These are phyloP conservation scores for Drosophila repletoides DNA, from an alignment of 1,140 invertebrate genomes.

Conservation along the genomic window DNA sequence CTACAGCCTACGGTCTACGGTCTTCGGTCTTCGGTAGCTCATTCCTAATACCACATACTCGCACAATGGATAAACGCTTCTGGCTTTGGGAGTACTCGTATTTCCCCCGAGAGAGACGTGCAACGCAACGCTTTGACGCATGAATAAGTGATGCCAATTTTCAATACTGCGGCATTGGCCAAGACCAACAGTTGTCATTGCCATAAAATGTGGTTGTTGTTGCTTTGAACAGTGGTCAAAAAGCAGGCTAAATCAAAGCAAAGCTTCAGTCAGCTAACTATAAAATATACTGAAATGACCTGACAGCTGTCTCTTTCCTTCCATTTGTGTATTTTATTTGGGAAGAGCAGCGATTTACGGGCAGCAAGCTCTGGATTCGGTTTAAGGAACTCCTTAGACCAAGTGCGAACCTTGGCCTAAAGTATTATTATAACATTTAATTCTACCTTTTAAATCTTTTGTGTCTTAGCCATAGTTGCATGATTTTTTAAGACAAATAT, in stretches of 20 bases:
- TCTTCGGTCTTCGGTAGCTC: not conserved
- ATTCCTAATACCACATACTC: conserved; percentile 1
- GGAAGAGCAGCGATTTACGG: too few species aligned
- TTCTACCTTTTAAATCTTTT: too few species aligned
- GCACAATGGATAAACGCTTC: conserved; percentile 34
- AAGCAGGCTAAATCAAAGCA: not conserved
- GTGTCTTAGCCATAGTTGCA: too few species aligned
- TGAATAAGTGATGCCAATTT: conserved; percentile 68
- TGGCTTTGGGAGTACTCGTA: not conserved
- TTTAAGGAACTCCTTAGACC: too few species aligned
- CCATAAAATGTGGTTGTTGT: not conserved
- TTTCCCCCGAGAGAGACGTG: conserved; percentile 22
- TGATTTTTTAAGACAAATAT: too few species aligned
- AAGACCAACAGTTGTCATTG: conserved; percentile 29
- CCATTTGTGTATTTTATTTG: too few species aligned
- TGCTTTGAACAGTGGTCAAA: not conserved
- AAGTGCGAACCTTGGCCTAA: too few species aligned
- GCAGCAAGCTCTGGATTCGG: too few species aligned
- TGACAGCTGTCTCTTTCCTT: too few species aligned
- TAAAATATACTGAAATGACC: too few species aligned
- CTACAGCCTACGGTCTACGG: not conserved
- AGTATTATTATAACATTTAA: too few species aligned
- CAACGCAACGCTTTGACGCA: conserved; percentile 44
- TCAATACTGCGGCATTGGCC: conserved; percentile 42
- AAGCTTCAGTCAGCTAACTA: not conserved